These are phyloP conservation scores for Agonopterix alstromeriana DNA, from an alignment of 2,888 invertebrate genomes.

Conservation along the genomic window DNA sequence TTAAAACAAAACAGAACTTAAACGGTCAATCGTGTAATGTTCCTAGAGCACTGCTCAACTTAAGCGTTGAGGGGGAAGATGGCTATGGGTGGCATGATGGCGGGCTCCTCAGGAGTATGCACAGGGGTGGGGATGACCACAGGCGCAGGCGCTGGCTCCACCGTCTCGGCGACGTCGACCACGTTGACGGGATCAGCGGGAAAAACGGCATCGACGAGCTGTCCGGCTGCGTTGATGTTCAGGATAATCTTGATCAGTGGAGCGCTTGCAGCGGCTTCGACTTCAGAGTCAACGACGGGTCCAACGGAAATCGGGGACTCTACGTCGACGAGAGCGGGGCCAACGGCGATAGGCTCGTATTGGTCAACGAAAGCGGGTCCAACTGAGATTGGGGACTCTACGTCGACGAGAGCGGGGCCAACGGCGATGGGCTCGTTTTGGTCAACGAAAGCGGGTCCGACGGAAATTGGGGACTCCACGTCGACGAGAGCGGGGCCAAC, in stretches of 20 bases:
- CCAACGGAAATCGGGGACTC: neutral
- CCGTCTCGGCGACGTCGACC: neutral
- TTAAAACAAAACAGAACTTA: neutral
- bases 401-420: slow-evolving; percentile 1
- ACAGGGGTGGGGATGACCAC: neutral
- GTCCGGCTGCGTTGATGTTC: slow-evolving; percentile 5
- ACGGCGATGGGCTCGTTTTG: neutral
- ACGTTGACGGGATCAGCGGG: neutral
- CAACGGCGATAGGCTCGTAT: slow-evolving; percentile 10
- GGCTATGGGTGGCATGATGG: neutral
- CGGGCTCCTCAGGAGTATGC: neutral
- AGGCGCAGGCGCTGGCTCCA: neutral
- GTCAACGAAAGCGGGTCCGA: slow-evolving; percentile 1
- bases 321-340: slow-evolving; percentile 15
- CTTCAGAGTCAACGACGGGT: neutral
- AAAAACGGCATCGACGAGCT: neutral
- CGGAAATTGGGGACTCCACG: neutral
- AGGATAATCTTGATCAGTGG: slow-evolving; percentile 1
- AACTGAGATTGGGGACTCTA: neutral
- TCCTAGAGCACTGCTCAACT: neutral
- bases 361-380: slow-evolving; percentile 13
- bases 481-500: slow-evolving; percentile 1
- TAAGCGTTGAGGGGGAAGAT: neutral
- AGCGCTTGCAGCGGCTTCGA: neutral
- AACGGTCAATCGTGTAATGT: neutral